Evolutionary conservation across 92 coral and sea anemone genomes (phyloP).

Genomic region (Nematostella vectensis): DNA sequence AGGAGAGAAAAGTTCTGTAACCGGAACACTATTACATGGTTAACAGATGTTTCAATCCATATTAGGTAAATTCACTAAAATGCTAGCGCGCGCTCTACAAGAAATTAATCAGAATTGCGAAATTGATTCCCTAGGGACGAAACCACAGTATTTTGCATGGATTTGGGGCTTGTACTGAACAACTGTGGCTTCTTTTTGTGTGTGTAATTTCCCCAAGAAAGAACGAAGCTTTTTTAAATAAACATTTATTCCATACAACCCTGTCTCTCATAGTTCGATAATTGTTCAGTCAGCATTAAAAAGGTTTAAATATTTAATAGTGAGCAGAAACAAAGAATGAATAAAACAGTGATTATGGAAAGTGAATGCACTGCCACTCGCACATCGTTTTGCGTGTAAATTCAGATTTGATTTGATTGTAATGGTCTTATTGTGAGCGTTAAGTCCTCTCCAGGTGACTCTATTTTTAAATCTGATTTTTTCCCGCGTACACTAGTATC

Average conservation of each 20-base stretch:
- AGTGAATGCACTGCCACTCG: no score
- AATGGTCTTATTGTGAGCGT: conserved; percentile 5
- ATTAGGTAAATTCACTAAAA: no score
- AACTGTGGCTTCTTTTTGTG: conserved; percentile 3
- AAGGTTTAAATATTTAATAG: conserved; percentile 61
- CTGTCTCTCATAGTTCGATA: conserved; percentile 24
- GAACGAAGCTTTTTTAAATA: conserved; percentile 2
- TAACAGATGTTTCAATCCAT: conserved; percentile 1
- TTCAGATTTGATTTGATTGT: conserved; percentile 5
- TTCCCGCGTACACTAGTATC: no score
- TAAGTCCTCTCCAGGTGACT: conserved; percentile 18
- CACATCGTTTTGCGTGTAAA: background rate
- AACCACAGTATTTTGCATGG: background rate
- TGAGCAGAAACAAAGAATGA: conserved; percentile 49
- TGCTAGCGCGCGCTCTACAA: background rate
- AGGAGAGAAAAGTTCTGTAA: no score
- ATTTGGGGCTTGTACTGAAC: conserved; percentile 2
- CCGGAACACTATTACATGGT: background rate
- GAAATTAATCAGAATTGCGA: background rate
- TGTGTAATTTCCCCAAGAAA: no score
- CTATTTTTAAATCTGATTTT: conserved; percentile 1
- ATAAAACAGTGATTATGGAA: conserved; percentile 66
- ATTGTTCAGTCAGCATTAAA: conserved; percentile 51
- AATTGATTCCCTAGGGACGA: background rate
- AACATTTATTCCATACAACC: conserved; percentile 14